A percentile compares a stretch with the other conserved stretches of the same genome.
These are phyloP conservation scores for Melanotaenia duboulayi DNA, from an alignment of 2,113 vertebrate genomes.

Conservation along the genomic window DNA sequence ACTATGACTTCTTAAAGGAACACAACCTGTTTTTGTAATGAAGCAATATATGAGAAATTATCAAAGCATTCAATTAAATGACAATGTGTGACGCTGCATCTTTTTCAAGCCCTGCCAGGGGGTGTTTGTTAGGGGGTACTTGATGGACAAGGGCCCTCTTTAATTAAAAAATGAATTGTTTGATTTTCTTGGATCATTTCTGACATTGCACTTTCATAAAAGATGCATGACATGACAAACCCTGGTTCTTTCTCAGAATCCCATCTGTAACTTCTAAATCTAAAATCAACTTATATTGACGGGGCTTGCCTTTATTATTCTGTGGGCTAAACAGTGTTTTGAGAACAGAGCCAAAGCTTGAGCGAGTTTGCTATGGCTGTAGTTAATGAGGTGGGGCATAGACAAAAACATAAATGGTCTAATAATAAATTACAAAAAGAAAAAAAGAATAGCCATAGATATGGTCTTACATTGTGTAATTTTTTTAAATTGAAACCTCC, in stretches of 20 bases:
- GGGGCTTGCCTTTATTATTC: background rate
- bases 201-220: background rate
- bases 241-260: background rate
- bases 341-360: background rate
- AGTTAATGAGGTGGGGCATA: background rate
- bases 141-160: background rate
- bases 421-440: too few species aligned
- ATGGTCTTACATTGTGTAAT: too few species aligned
- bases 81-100: background rate
- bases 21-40: too few species aligned
- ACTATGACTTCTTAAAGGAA: too few species aligned
- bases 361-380: background rate
- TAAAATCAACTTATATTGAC: background rate
- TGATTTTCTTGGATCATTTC: background rate
- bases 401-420: background rate
- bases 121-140: background rate
- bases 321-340: background rate
- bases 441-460: too few species aligned
- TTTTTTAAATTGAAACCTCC: too few species aligned
- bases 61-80: too few species aligned
- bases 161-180: background rate
- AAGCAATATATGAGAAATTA: too few species aligned
- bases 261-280: conserved; percentile 1
- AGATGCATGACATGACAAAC: background rate
- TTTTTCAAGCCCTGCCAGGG: background rate